Evolutionary conservation across 2,797 vertebrate species (phyloP).

Genomic region (Schizopygopsis malacanthus): DNA sequence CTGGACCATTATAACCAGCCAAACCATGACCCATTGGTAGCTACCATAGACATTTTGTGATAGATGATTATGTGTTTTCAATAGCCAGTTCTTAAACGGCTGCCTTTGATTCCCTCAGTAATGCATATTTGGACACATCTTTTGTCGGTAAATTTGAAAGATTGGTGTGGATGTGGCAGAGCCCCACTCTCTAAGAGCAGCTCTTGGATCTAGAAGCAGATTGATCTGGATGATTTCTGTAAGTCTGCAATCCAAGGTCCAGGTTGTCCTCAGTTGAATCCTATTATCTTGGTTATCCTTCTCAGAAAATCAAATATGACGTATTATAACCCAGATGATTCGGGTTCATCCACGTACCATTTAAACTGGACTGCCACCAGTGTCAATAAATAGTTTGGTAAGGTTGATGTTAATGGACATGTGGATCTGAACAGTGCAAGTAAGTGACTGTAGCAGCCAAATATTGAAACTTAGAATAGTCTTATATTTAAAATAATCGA

Average conservation of each 20-base stretch:
- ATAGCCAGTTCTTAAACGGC: not conserved
- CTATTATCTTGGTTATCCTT: not conserved
- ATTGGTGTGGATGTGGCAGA: not conserved
- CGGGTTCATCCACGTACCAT: not conserved
- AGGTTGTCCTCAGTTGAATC: slow-evolving; percentile 4
- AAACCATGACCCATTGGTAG: not conserved
- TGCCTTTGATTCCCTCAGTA: not conserved
- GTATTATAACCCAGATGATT: not conserved
- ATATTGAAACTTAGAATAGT: too few species aligned
- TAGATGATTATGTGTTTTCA: slow-evolving; percentile 7
- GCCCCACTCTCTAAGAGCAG: not conserved
- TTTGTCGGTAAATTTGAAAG: not conserved
- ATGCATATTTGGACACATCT: not conserved
- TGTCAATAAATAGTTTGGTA: not conserved
- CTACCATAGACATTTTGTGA: not conserved
- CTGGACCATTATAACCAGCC: slow-evolving; percentile 1
- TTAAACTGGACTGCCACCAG: not conserved
- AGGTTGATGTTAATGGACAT: not conserved
- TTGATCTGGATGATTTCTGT: not conserved
- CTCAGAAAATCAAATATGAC: not conserved
- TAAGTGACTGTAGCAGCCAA: not conserved
- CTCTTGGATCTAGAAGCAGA: not conserved
- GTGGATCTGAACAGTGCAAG: not conserved
- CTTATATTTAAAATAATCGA: too few species aligned
- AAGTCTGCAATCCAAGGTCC: not conserved